Base-by-base conservation (phyloP, 2,888 invertebrate genomes). In the Mimas tiliae region DNA sequence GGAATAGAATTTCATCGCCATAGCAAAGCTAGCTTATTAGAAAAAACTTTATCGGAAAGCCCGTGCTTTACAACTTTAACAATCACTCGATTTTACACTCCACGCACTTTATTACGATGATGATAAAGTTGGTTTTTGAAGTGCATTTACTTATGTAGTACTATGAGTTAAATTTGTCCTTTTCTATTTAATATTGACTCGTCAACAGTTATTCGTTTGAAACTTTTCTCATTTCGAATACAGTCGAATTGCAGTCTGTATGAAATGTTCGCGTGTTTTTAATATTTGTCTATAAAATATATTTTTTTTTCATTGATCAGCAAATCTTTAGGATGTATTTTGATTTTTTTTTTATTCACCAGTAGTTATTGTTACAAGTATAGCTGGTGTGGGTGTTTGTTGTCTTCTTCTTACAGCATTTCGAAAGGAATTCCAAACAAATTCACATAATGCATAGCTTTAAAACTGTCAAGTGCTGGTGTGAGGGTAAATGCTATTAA, bases 181-280 rank as follows among this genome's bases (percentile, higher is more conserved):
- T 85, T 86, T 86, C 88, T 88, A 89, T 89, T 89, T 89, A 89
- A 90, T 91, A 91, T 92, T 91, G 92, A 91, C 92, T 91, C 90
- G 89, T 87, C 88, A 88, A 87, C 89, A 86, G 83, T 81, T 85
- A 88, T 90, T 88, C 86, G 88, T 87, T 87, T 81, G 75, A 83
- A 93, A 93, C 93, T 93, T 93, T 93, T 91, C 93, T 93, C 93
- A 93, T 93, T 92, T 91, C 78, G 87, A 83, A 88, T 83, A 83
- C 85, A 88, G 84, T 82, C 80, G 80, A 84, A 84, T 84, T 81
- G 79, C 72, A 77, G 50, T 64, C 38, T 14, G n/a, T 64, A 53
- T 53, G 45, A 47, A 53, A 27, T n/a, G 53, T 45, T 47, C 33
- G 52, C 11, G 45, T 45, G n/a, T 52, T 42, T 55, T 55, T 58